These are phyloP conservation scores for Tragelaphus buxtoni DNA, from an alignment of 2,113 vertebrate species.

Conservation along the genomic window DNA sequence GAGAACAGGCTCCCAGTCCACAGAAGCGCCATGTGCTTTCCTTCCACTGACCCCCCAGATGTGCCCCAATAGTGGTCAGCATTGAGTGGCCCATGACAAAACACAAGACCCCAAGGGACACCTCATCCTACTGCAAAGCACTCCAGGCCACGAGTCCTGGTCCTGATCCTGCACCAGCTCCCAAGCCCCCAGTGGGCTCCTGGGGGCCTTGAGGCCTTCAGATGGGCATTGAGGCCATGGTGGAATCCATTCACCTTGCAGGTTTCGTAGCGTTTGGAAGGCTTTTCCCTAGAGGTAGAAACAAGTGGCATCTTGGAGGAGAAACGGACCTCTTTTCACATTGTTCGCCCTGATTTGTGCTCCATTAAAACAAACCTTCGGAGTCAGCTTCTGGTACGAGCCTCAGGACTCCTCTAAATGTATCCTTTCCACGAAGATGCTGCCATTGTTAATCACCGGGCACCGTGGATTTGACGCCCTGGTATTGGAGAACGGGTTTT, in stretches of 20 bases:
- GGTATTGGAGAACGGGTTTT: constrained; percentile 50
- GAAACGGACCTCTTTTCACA: constrained; percentile 67
- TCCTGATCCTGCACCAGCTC: background rate
- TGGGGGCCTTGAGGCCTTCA: background rate
- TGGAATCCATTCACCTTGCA: constrained; percentile 41
- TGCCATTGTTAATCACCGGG: constrained; percentile 63
- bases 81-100: background rate
- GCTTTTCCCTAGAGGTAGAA: constrained; percentile 61
- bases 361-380: constrained; percentile 70
- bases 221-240: background rate
- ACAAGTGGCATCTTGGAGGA: constrained; percentile 67
- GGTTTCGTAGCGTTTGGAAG: constrained; percentile 62
- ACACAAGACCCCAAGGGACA: background rate
- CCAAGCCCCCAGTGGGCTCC: background rate
- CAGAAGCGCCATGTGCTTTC: background rate
- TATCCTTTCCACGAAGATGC: constrained; percentile 62
- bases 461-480: background rate
- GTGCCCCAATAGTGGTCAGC: background rate
- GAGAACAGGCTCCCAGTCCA: background rate
- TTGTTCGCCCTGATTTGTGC: constrained; percentile 70
- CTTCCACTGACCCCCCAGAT: background rate
- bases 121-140: background rate
- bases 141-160: background rate
- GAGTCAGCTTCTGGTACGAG: constrained; percentile 71
- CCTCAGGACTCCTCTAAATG: constrained; percentile 55